Evolutionary conservation across 2,797 vertebrate genomes (phyloP).

Genomic region (Tenualosa ilisha): DNA sequence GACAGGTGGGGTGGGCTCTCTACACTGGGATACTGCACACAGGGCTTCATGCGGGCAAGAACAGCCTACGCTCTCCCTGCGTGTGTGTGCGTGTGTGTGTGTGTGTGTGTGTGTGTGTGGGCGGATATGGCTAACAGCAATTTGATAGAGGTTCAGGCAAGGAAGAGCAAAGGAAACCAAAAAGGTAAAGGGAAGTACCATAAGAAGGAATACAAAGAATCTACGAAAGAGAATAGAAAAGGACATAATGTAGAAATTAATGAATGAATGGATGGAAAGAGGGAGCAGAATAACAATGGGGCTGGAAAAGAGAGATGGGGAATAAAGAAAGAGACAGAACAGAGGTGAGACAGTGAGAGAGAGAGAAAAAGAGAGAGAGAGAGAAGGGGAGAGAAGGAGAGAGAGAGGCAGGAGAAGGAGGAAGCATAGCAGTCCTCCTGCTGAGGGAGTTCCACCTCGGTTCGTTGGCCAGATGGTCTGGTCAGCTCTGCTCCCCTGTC

Average conservation of each 20-base stretch:
- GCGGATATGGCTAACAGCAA: neutral
- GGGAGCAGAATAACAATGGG: neutral
- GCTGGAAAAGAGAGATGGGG: too few species aligned
- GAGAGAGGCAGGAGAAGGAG: constrained; percentile 36
- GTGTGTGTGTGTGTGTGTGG: neutral
- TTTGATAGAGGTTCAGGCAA: neutral
- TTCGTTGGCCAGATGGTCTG: constrained; percentile 71
- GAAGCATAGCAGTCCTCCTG: constrained; percentile 29
- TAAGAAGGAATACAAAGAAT: too few species aligned
- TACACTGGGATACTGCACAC: neutral
- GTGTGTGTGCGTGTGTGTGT: neutral
- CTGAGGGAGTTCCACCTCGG: constrained; percentile 45
- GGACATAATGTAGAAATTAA: too few species aligned
- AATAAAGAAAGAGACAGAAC: neutral
- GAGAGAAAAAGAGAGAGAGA: neutral
- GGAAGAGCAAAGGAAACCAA: too few species aligned
- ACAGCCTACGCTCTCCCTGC: neutral
- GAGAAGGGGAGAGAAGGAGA: constrained; percentile 20
- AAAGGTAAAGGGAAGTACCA: too few species aligned
- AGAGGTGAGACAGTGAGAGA: neutral
- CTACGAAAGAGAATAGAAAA: too few species aligned
- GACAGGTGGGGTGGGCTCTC: neutral
- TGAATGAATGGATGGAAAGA: neutral
- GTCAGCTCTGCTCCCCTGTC: constrained; percentile 48
- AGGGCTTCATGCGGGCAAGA: neutral